Evolutionary conservation across 2,888 invertebrate genomes (phyloP), one percentile per base, ranked within the genome.

Genomic region (Poecilobothrus nobilitatus): DNA sequence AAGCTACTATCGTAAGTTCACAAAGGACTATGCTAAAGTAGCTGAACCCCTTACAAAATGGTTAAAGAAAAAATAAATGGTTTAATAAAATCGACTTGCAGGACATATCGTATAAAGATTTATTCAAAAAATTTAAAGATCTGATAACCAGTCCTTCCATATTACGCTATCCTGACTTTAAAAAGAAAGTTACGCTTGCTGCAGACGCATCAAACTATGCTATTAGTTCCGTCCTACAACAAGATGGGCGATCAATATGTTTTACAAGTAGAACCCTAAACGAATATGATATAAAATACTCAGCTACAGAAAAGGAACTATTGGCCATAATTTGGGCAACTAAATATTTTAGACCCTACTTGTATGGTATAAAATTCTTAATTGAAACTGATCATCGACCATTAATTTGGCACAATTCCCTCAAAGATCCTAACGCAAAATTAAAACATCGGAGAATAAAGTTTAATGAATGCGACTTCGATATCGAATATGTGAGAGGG

Each of bases 391-490:
- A 34, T 34, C 34, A 34, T 34, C 5, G 34, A 34, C 34, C 34
- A 34, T 34, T 34, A 34, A 5, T 7, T 7, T 34, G 34, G 34
- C 34, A n/a, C n/a, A 70, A 70, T 63, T 71, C 69, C 7, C 20
- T 73, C 6, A 76, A 75, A 68, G 75, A 76, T 22, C 74, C 74
- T 18, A 73, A 72, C 34, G 71, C 74, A 1, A 72, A 74, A 66
- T 66, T 80, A 5, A 67, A 75, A 3, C 64, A 76, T 34, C 77
- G 76, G 77, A 67, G 74, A 61, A 66, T 78, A 15, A 73, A 74
- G 71, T 69, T 77, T 2, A 71, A 72, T 20, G 75, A 76, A 68
- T 77, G 72, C 67, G n/a, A n/a, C n/a, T n/a, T n/a, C n/a, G n/a
- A n/a, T n/a, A n/a, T n/a, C n/a, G n/a, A n/a, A n/a, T n/a, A n/a